These are phyloP conservation scores for Eledona agricola DNA, from an alignment of 2,888 invertebrate species.

Conservation along the genomic window DNA sequence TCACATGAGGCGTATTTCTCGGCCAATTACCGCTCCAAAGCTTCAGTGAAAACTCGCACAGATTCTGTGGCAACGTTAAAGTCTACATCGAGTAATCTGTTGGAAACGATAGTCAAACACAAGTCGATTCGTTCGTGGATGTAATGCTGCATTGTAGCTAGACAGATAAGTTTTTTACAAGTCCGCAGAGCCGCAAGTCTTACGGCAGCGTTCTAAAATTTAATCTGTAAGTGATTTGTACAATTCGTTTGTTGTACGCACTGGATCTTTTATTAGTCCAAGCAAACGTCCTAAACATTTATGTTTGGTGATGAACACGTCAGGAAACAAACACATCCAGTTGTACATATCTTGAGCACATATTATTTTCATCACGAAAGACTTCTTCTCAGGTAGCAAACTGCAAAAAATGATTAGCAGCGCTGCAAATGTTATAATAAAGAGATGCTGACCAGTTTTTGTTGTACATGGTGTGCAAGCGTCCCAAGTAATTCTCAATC, in stretches of 20 bases:
- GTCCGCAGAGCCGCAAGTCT: conserved; percentile 4
- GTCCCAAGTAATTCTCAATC: conserved; percentile 11
- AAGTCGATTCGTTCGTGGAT: conserved; percentile 9
- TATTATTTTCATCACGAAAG: neutral
- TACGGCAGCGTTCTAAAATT: conserved; percentile 6
- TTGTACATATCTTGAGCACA: conserved; percentile 2
- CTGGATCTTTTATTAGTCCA: conserved; percentile 3
- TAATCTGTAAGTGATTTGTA: too few species aligned
- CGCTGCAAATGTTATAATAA: too few species aligned
- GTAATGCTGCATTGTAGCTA: neutral
- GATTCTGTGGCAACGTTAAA: conserved; percentile 5
- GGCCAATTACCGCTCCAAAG: conserved; percentile 3
- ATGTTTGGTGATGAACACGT: conserved; percentile 10
- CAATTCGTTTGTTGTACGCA: neutral
- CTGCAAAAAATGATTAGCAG: conserved; percentile 14
- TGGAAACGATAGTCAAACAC: conserved; percentile 8
- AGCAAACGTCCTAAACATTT: conserved; percentile 11
- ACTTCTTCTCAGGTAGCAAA: conserved; percentile 8
- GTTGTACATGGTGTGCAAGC: conserved; percentile 7
- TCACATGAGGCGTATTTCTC: too few species aligned
- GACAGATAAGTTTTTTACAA: conserved; percentile 2
- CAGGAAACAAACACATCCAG: conserved; percentile 4
- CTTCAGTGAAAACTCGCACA: conserved; percentile 3
- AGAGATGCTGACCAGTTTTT: conserved; percentile 5
- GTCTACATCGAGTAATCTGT: conserved; percentile 2